Conservation (phyloP, 1,140 invertebrate genomes). For the Adelges cooleyi region DNA sequence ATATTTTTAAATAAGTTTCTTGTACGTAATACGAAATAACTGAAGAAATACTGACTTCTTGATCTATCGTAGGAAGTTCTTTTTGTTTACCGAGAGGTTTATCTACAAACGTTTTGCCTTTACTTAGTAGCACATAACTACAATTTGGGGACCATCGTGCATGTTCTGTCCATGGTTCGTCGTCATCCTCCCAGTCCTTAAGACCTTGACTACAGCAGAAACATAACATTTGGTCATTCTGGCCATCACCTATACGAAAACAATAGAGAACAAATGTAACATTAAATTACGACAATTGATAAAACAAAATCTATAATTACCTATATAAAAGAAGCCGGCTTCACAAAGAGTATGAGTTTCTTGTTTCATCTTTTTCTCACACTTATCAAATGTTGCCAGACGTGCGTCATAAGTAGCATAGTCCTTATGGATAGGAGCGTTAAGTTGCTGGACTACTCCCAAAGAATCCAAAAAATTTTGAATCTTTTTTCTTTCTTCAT, state of each 20-base stretch:
- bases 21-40: neutral
- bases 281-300: neutral
- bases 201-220: constrained; percentile 78
- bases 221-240: constrained; percentile 70
- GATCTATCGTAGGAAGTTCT: constrained; percentile 22
- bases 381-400: constrained; percentile 55
- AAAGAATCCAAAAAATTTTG: constrained; percentile 29
- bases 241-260: constrained; percentile 37
- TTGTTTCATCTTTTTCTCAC: constrained; percentile 63
- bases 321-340: constrained; percentile 82
- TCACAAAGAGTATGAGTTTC: constrained; percentile 63
- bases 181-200: constrained; percentile 72
- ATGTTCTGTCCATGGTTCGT: constrained; percentile 80
- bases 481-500: neutral
- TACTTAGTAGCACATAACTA: constrained; percentile 56
- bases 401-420: constrained; percentile 54
- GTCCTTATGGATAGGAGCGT: constrained; percentile 46
- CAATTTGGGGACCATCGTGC: constrained; percentile 73
- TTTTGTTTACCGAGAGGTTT: constrained; percentile 39
- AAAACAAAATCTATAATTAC: constrained; percentile 36
- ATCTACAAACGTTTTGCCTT: constrained; percentile 57
- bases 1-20: neutral
- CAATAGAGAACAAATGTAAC: neutral
- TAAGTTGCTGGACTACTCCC: constrained; percentile 37
- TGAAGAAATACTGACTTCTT: constrained; percentile 35